These are phyloP conservation scores for Agrotis clavis DNA, from an alignment of 2,888 invertebrate genomes.

Conservation along the genomic window DNA sequence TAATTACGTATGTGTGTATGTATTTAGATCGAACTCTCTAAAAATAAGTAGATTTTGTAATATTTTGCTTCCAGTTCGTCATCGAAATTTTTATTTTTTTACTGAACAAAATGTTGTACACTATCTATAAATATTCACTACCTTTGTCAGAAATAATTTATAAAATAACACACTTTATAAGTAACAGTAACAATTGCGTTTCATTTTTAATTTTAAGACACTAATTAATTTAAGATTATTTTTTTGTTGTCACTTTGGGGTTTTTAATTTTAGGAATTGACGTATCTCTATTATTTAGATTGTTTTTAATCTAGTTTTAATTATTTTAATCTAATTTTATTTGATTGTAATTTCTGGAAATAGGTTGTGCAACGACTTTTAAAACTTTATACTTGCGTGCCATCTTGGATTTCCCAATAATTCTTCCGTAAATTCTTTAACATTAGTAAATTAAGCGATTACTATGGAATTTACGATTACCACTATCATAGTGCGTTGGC, in stretches of 20 bases:
- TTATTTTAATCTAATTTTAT: constrained; percentile 66
- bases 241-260: constrained; percentile 62
- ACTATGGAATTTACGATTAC: neutral
- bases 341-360: constrained; percentile 58
- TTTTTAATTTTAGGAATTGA: constrained; percentile 63
- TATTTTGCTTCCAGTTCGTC: constrained; percentile 58
- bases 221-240: constrained; percentile 51
- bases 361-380: constrained; percentile 83
- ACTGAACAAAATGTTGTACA: constrained; percentile 45
- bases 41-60: constrained; percentile 63
- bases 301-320: constrained; percentile 58
- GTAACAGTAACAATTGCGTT: constrained; percentile 39
- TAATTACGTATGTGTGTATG: constrained; percentile 73
- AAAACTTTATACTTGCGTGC: constrained; percentile 62
- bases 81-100: constrained; percentile 55
- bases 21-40: constrained; percentile 73
- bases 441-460: constrained; percentile 32
- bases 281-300: constrained; percentile 61
- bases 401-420: constrained; percentile 61
- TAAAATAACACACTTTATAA: constrained; percentile 32
- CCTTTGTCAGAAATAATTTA: constrained; percentile 36
- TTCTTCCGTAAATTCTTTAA: constrained; percentile 27
- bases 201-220: constrained; percentile 52
- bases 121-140: constrained; percentile 27
- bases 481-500: neutral